phyloP scores from a whole-genome alignment of 2,888 invertebrate genomes.

The Pseudanteris insignis region DNA sequence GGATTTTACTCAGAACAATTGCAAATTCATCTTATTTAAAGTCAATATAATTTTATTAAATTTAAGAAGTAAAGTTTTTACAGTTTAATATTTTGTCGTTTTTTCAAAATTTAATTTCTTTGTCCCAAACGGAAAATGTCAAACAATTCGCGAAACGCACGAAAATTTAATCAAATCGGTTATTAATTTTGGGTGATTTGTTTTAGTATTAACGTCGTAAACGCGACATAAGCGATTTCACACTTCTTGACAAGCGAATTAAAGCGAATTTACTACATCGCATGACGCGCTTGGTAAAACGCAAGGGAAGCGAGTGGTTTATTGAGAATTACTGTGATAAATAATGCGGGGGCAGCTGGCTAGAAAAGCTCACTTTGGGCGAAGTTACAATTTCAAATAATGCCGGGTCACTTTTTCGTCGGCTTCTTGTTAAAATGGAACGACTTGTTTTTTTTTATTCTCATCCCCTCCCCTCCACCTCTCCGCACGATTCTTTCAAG shows the following conservation, averaged over 20 bases:
- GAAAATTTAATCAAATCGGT: constrained; percentile 5
- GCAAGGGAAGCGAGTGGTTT: constrained; percentile 56
- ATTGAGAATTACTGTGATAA: constrained; percentile 61
- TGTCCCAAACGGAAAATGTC: no score
- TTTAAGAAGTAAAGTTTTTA: no score
- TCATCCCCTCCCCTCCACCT: no score
- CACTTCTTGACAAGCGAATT: constrained; percentile 44
- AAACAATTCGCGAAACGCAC: no score
- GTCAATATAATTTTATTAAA: no score
- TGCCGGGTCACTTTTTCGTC: constrained; percentile 19
- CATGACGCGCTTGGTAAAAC: constrained; percentile 48
- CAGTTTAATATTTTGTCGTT: no score
- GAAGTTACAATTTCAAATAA: constrained; percentile 24
- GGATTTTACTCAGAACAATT: no score
- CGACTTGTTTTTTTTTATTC: constrained; percentile 20
- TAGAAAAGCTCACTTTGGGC: constrained; percentile 41
- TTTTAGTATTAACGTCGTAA: not conserved
- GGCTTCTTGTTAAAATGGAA: constrained; percentile 14
- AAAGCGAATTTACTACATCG: constrained; percentile 56
- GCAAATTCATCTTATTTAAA: no score
- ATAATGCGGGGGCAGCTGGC: constrained; percentile 54
- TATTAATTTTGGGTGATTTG: constrained; percentile 2
- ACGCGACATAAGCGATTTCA: constrained; percentile 31
- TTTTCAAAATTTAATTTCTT: no score
- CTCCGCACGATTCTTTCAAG: no score